Base-by-base conservation (phyloP, 2,888 invertebrate genomes). In the Tillus elongatus region DNA sequence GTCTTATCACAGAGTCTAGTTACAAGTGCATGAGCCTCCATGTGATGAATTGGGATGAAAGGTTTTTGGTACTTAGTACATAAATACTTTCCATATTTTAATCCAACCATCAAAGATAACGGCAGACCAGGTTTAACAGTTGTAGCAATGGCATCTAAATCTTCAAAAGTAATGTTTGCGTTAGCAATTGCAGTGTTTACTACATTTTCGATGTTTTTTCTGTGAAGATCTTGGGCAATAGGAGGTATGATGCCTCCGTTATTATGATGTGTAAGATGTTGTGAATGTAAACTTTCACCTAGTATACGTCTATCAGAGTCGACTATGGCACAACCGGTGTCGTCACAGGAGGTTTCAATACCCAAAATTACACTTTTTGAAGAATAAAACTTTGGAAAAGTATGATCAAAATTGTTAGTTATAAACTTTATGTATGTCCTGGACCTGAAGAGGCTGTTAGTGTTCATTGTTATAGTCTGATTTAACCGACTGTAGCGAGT, bases 291-390 rank as follows among this genome's bases (percentile, higher is more conserved):
- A 16, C 81, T 73, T 67, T 96, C 88, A 6, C 89, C 87, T 30
- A 90, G 61, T 49, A 95, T 70, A 42, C 70, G 68, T 15, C 87
- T 83, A 39, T 72, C 56, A 12, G 69, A 70, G 63, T 85, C 75
- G 4, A 97, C 79, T 45, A 97, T 71, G 28, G 91, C 95, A 57
- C 86, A 84, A 13, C 91, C 95, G 1, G 96, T 97, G 61, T 97
- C 97, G 71, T 97, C 96, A 61, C 95, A 97, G 43, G 95, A 95
- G 3, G 93, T 92, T 74, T 97, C 97, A 52, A 97, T 95, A 3
- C 96, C 96, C 47, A 96, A 67, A 36, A 96, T 70, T 39, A 66
- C n/a, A n/a, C n/a, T n/a, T n/a, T n/a, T n/a, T n/a, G n/a, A n/a
- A n/a, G n/a, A n/a, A n/a, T n/a, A n/a, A n/a, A n/a, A n/a, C n/a